Conservation (phyloP, 2,797 vertebrate genomes). For the Echeneis naucrates region DNA sequence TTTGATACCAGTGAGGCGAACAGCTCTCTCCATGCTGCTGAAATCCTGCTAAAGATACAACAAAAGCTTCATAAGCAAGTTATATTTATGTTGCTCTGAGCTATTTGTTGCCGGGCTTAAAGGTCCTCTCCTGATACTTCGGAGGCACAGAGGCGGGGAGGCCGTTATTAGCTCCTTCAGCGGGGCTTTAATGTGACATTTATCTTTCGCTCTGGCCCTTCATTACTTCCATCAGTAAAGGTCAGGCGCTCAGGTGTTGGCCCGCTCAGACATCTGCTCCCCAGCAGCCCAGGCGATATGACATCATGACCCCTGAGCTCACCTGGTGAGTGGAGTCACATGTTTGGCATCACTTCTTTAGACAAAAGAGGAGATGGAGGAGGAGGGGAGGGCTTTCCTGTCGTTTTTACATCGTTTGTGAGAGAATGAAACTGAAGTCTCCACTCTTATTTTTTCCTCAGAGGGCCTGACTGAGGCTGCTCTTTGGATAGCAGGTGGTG, state of each 20-base stretch:
- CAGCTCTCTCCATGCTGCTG: not conserved
- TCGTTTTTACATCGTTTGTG: slow-evolving; percentile 23
- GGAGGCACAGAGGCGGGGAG: not conserved
- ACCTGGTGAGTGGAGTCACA: slow-evolving; percentile 6
- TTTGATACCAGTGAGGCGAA: not conserved
- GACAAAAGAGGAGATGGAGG: not conserved
- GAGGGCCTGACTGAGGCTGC: slow-evolving; percentile 20
- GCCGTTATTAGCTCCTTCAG: slow-evolving; percentile 53
- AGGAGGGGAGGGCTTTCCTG: not conserved
- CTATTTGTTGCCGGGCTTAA: slow-evolving; percentile 27
- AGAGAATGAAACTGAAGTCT: not conserved
- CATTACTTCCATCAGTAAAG: slow-evolving; percentile 69
- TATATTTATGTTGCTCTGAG: slow-evolving; percentile 16
- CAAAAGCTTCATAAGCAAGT: not conserved
- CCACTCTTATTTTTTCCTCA: not conserved
- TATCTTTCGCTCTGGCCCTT: slow-evolving; percentile 54
- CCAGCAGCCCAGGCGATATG: slow-evolving; percentile 15
- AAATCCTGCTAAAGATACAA: not conserved
- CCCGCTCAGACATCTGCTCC: slow-evolving; percentile 47
- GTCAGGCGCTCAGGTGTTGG: slow-evolving; percentile 62
- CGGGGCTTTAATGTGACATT: slow-evolving; percentile 67
- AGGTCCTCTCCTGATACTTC: slow-evolving; percentile 21
- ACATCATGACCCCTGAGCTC: slow-evolving; percentile 37
- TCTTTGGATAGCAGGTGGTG: slow-evolving; percentile 14
- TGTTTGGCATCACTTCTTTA: slow-evolving; percentile 28